A percentile compares a stretch with the other conserved stretches of the same genome.
Evolutionary conservation across 2,113 vertebrate genomes (phyloP).

Genomic region (Accipiter virgatus): DNA sequence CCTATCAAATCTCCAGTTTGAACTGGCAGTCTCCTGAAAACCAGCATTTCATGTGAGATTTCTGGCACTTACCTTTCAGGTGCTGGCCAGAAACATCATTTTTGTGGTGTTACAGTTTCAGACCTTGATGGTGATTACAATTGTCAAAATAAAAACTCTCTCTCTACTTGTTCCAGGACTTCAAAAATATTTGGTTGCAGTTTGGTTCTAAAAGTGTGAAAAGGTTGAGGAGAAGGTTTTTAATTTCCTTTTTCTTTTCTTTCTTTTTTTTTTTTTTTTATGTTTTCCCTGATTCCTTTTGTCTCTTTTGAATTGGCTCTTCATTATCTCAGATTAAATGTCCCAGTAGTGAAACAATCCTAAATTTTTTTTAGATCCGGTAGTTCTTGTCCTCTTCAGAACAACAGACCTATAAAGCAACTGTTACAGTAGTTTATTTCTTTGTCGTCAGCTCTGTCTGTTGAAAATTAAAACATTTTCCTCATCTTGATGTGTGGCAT

Average conservation of each 20-base stretch:
- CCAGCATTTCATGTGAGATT: constrained; percentile 40
- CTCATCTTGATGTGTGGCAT: constrained; percentile 66
- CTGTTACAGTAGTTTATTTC: constrained; percentile 59
- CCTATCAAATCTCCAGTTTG: constrained; percentile 31
- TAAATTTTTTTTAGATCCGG: not conserved
- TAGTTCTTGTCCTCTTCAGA: not conserved
- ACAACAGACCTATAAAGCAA: not conserved
- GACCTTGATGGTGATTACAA: constrained; percentile 10
- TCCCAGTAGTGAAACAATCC: not conserved
- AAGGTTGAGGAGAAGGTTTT: not conserved
- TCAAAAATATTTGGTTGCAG: not conserved
- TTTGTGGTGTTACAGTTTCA: constrained; percentile 43
- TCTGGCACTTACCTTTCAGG: constrained; percentile 37
- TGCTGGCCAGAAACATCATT: constrained; percentile 59
- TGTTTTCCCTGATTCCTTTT: not conserved
- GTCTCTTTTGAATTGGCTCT: not conserved
- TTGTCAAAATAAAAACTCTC: constrained; percentile 6
- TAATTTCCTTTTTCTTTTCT: not conserved
- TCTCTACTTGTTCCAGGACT: constrained; percentile 11
- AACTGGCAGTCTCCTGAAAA: constrained; percentile 39
- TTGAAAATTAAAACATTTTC: constrained; percentile 71
- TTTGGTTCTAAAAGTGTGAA: constrained; percentile 30
- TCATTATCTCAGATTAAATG: not conserved
- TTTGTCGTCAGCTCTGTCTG: constrained; percentile 54
- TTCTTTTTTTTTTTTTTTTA: rapidly evolving